Base-by-base conservation (phyloP, 2,113 vertebrate genomes). In the Atherinomorus stipes region DNA sequence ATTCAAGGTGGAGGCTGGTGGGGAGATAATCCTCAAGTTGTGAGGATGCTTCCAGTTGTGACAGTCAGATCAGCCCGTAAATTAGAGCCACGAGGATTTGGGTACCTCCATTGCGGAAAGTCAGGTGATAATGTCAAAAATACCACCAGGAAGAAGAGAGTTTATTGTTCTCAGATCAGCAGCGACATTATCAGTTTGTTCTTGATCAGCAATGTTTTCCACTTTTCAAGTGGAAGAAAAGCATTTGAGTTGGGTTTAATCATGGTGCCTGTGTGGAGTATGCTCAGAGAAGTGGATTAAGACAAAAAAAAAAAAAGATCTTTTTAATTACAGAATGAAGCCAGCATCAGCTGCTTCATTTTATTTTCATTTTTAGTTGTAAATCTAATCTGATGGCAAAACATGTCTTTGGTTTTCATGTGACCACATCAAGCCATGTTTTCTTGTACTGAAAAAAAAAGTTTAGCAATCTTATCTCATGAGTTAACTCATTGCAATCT, bases 11-110 rank as follows among this genome's bases (percentile, higher is more conserved):
- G 50, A 34, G 78, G 57, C 77, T 73, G 76, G 71, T 47, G 26
- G 64, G 63, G 64, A 64, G 81, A 83, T 88, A 83, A 89, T 89
- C 81, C 58, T 57, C 3, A 2, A 66, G 56, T 63, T 52, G 66
- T 38, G 10, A 64, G 66, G 74, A 78, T 63, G 54, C 74, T 56
- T 82, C 81, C 71, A 76, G 74, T 71, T 78, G 76, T 75, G 61
- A 74, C 65, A 44, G 64, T 65, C 74, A 25, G 44, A 50, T 61
- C 67, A 51, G 50, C 10, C 18, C 23, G 45, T 26, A 47, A 66
- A 70, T 74, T 21, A 42, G 18, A 79, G 68, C 47, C 77, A 64
- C 2, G 19, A 78, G 63, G 11, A 25, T 42, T 47, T 25, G 6
- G 47, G 25, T 38, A 16, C 47, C 12, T 44, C 45, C 12, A 1